Percentiles rank a stretch among this genome's conserved stretches.
phyloP scores from a whole-genome alignment of 2,888 invertebrate genomes.

The Sylvicola cinctus region DNA sequence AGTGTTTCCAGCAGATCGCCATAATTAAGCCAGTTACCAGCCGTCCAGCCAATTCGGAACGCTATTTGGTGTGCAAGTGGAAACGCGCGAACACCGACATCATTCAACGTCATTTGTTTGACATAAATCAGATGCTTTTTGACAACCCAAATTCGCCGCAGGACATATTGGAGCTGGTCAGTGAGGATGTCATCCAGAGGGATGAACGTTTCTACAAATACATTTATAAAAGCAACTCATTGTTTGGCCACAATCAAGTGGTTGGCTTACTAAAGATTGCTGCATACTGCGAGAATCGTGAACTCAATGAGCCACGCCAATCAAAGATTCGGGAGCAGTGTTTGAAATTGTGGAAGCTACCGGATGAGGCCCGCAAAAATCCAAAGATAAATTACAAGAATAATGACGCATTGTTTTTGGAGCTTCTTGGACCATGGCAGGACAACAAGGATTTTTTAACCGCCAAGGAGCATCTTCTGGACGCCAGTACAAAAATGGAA shows the following conservation, averaged over 20 bases:
- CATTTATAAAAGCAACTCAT: slow-evolving; percentile 58
- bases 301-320: slow-evolving; percentile 48
- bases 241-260: slow-evolving; percentile 51
- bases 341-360: slow-evolving; percentile 50
- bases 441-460: slow-evolving; percentile 13
- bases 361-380: slow-evolving; percentile 29
- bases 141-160: slow-evolving; percentile 23
- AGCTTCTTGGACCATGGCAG: slow-evolving; percentile 16
- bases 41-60: slow-evolving; percentile 92
- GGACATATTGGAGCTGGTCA: slow-evolving; percentile 52
- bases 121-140: slow-evolving; percentile 46
- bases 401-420: slow-evolving; percentile 15
- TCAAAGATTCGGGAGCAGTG: slow-evolving; percentile 47
- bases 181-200: slow-evolving; percentile 39
- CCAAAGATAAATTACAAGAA: slow-evolving; percentile 8
- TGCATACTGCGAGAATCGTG: slow-evolving; percentile 53
- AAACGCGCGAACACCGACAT: slow-evolving; percentile 40
- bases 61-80: slow-evolving; percentile 76
- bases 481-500: slow-evolving; percentile 10
- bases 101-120: slow-evolving; percentile 46
- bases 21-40: slow-evolving; percentile 93
- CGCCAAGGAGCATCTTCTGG: slow-evolving; percentile 10
- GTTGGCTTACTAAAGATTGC: slow-evolving; percentile 60
- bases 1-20: slow-evolving; percentile 65
- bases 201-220: slow-evolving; percentile 61